Evolutionary conservation across 2,797 vertebrate genomes (phyloP), one percentile per base, ranked within the genome.

Genomic region (Malurus splendens): DNA sequence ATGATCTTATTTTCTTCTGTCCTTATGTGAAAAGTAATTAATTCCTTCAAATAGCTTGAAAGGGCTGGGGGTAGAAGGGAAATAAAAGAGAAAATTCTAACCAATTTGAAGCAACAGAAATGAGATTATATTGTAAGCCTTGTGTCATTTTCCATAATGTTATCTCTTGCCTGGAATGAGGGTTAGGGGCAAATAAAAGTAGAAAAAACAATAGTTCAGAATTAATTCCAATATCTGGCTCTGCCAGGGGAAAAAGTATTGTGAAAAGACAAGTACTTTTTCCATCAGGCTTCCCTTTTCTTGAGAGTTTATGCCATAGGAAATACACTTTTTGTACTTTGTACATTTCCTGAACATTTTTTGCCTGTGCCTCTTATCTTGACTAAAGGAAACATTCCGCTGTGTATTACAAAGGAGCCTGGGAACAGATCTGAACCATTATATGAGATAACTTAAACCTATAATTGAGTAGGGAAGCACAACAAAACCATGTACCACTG

Each of bases 1-100:
- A 45, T 17, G 33, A 64, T 86, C 44, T 72, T 75, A 44, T 73
- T 91, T 93, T 88, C 30, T 76, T 14, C 66, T 88, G 18, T 61
- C n/a, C 30, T 89, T 80, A 52, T 67, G 20, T 65, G 50, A 90
- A 93, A 74, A 77, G 48, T 77, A 91, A 82, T 92, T 93, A 73
- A 86, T 91, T 75, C 70, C n/a, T 86, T 83, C 48, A 62, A 89
- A 73, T 12, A 66, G 18, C 32, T 73, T 79, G 66, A 79, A 90
- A 82, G 24, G 18, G 18, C 19, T 24, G 5, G 13, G 13, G 5
- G 7, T 47, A 75, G 38, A 83, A 79, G 27, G 16, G 16, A 83
- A 70, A 83, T 68, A 87, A 72, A 82, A 74, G 38, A 47, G 51
- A 75, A 87, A 86, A 56, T 75, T 64, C 36, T 54, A 67, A 73